Base-by-base conservation (phyloP, 2,113 vertebrate species). In the Ia io region DNA sequence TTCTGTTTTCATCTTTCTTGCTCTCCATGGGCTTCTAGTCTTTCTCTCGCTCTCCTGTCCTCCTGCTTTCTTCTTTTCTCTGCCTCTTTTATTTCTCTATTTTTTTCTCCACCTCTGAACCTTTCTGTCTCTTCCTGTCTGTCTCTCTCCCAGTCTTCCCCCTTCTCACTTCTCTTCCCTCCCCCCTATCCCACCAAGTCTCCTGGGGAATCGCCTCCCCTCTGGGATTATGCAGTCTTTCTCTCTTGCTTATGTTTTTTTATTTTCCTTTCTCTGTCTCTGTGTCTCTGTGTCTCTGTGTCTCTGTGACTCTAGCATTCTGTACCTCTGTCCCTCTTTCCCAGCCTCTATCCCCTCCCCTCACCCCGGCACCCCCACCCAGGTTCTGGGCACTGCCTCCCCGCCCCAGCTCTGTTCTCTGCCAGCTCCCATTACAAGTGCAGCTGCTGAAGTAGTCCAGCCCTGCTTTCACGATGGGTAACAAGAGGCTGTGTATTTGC, bases 401-500 rank as follows among this genome's bases (percentile, higher is more conserved):
- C 90, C 13, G 9, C 47, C 47, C 37, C 49, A 53, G 56, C 1
- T 37, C 82, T 1, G 22, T 61, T 93, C 95, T 95, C 97, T 74
- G 2, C 94, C 96, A 97, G 89, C 79, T 82, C 1, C 91, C 74
- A 88, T 96, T 88, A 95, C 71, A 47, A 97, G 96, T 44, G 5
- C 0, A 0, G 78, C 94, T 92, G 85, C 87, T 53, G 84, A 91
- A 97, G 94, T 70, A 95, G 95, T 63, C 88, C 78, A 18, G 18
- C 22, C 88, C 96, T 97, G 95, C 79, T 86, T 12, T 44, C 53
- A 88, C 47, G 7, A 85, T 94, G 97, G 97, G 95, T 97, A 96
- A 97, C 95, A 96, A 96, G 95, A 97, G 93, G 91, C 96, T 86
- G 53, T 87, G 77, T 94, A 97, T 98, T 97, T 98, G 95, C 95